Conservation (phyloP, 64 coral and sea anemone species). For the Stichodactyla mertensii region DNA sequence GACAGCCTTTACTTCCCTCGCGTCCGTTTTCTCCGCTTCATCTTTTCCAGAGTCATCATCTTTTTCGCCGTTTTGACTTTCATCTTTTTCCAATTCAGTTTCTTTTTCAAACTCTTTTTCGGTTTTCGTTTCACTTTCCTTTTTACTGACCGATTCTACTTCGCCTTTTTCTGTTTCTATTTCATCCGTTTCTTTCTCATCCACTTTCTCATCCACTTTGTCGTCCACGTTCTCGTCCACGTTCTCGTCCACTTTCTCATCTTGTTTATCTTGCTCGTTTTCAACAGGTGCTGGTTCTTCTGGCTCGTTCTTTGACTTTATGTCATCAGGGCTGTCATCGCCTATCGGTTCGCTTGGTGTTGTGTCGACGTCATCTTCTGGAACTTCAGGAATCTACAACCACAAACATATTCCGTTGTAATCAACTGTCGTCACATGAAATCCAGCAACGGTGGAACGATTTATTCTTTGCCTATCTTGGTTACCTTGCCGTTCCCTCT, state of each 20-base stretch:
- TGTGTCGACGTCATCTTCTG: slow-evolving; percentile 2
- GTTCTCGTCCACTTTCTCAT: not conserved
- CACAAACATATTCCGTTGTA: not conserved
- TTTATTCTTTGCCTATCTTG: too few species aligned
- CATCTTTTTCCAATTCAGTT: slow-evolving; percentile 4
- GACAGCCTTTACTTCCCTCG: not conserved
- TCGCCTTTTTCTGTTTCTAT: slow-evolving; percentile 13
- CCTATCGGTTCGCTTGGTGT: not conserved
- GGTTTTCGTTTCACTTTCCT: not conserved
- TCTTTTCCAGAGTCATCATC: not conserved
- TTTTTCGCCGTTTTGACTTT: not conserved
- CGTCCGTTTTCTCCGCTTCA: not conserved
- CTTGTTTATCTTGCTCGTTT: not conserved
- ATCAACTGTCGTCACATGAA: not conserved
- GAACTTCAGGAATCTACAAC: not conserved
- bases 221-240: slow-evolving; percentile 6
- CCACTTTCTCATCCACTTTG: not conserved
- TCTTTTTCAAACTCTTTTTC: slow-evolving; percentile 13
- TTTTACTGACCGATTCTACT: slow-evolving; percentile 4
- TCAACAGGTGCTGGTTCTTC: not conserved
- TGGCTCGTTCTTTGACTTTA: not conserved
- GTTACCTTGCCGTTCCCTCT: too few species aligned
- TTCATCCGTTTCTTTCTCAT: not conserved
- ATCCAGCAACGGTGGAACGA: too few species aligned
- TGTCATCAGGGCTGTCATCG: not conserved